phyloP scores from a whole-genome alignment of 2,888 invertebrate genomes.

The Ormyrus labotus region DNA sequence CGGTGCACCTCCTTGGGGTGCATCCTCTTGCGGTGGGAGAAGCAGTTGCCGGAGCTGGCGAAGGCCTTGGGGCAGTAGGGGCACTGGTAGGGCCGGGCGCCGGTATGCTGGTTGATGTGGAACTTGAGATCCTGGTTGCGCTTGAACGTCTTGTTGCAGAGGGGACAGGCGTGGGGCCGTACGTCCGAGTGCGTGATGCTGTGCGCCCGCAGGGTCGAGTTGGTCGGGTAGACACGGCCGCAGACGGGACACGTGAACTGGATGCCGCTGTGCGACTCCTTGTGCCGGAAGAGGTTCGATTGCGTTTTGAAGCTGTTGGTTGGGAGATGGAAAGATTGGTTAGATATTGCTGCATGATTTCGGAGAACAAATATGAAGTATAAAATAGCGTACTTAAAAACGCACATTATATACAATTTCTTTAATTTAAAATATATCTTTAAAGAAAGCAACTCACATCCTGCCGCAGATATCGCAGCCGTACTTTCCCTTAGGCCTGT shows the following conservation, averaged over 20 bases:
- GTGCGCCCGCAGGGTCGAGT: conserved; percentile 82
- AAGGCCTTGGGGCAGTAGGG: conserved; percentile 84
- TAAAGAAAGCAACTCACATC: conserved; percentile 78
- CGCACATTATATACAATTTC: not conserved
- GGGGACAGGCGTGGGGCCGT: conserved; percentile 82
- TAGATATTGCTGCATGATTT: conserved; percentile 2
- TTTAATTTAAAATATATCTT: not conserved
- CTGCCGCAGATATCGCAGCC: conserved; percentile 82
- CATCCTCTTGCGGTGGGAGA: conserved; percentile 84
- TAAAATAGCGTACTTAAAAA: not conserved
- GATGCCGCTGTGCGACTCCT: conserved; percentile 79
- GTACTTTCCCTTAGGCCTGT: conserved; percentile 81
- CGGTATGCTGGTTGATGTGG: conserved; percentile 87
- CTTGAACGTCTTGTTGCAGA: conserved; percentile 85
- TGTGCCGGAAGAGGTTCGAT: conserved; percentile 81
- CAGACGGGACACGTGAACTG: conserved; percentile 82
- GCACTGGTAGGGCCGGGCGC: conserved; percentile 84
- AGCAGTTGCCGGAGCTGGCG: conserved; percentile 85
- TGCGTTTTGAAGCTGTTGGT: conserved; percentile 82
- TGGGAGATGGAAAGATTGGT: not conserved
- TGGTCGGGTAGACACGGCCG: conserved; percentile 83
- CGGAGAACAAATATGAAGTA: not conserved
- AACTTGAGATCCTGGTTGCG: conserved; percentile 86
- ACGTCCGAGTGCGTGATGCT: conserved; percentile 84
- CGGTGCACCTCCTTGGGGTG: conserved; percentile 81